Percentiles rank a stretch among this genome's conserved stretches.
phyloP scores from a whole-genome alignment of 2,113 vertebrate species.

The Tragelaphus strepsiceros region DNA sequence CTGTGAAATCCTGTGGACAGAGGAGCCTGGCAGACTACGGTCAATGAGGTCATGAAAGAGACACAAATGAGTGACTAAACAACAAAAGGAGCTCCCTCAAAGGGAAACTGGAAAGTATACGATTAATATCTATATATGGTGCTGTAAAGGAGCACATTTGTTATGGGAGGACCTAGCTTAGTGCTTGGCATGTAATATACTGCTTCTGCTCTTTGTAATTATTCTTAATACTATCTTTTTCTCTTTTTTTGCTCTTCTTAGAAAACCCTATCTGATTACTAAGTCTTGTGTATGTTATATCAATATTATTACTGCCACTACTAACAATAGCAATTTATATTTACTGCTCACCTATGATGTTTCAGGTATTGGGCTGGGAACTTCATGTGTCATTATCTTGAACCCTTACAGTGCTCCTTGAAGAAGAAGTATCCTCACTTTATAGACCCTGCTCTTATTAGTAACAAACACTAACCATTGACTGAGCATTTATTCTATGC shows the following conservation, averaged over 20 bases:
- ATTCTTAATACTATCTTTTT: neutral
- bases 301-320: neutral
- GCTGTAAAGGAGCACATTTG: neutral
- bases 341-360: neutral
- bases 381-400: neutral
- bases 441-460: neutral
- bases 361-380: neutral
- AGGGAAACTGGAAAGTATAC: neutral
- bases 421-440: neutral
- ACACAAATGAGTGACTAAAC: neutral
- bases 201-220: neutral
- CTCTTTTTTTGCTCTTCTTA: neutral
- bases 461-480: neutral
- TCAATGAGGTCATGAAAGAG: neutral
- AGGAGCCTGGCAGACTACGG: neutral
- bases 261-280: neutral
- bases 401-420: neutral
- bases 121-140: neutral
- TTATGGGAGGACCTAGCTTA: neutral
- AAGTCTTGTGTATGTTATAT: neutral
- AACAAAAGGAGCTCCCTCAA: neutral
- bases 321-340: neutral
- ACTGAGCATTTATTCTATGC: neutral
- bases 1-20: neutral
- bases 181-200: neutral